Conservation (phyloP, 2,113 vertebrate genomes). For the Empidonax alnorum region DNA sequence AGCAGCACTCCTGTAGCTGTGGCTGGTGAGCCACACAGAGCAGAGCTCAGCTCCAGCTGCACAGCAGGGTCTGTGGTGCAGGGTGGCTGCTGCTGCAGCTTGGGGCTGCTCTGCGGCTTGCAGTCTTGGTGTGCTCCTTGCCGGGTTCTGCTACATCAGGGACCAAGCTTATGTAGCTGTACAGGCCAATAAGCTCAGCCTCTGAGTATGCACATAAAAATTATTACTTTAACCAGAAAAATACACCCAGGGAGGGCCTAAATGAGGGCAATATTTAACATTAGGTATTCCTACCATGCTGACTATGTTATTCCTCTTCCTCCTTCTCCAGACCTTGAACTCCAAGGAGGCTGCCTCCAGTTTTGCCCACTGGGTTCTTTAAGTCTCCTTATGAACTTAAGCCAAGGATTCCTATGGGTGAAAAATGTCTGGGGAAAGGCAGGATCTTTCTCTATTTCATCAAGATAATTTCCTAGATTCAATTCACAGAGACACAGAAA, state of each 20-base stretch:
- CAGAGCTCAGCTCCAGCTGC: not conserved
- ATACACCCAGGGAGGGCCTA: not conserved
- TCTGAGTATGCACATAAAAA: not conserved
- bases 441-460: not conserved
- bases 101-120: not conserved
- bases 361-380: not conserved
- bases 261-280: not conserved
- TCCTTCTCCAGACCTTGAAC: not conserved
- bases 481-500: not conserved
- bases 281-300: not conserved
- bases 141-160: not conserved
- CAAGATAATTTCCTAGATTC: not conserved
- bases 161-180: accelerated
- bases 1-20: not conserved
- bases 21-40: not conserved
- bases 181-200: accelerated
- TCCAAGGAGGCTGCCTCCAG: accelerated
- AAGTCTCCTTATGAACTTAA: not conserved
- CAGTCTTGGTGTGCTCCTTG: not conserved
- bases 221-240: not conserved
- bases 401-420: not conserved
- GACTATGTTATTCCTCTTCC: not conserved
- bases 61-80: not conserved
- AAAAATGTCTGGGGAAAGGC: not conserved
- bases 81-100: not conserved